Conservation (phyloP, 2,113 vertebrate genomes). For the Oryzias celebensis region DNA sequence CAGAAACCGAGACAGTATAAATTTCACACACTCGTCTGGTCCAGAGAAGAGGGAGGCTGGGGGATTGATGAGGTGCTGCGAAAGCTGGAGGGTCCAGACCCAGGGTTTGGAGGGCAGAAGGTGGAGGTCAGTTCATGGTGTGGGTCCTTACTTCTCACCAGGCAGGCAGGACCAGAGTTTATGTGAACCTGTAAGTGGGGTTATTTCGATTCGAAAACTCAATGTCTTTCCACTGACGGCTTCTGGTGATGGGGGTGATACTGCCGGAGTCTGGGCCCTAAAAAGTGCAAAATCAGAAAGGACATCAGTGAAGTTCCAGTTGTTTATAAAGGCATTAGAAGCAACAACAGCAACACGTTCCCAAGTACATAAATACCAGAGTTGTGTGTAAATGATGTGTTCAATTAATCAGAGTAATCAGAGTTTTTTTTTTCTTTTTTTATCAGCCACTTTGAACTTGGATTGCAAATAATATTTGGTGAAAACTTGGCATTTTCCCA, state of each 20-base stretch:
- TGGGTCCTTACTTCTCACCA: constrained; percentile 63
- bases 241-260: constrained; percentile 84
- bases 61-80: constrained; percentile 33
- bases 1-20: constrained; percentile 39
- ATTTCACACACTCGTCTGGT: constrained; percentile 43
- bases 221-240: constrained; percentile 84
- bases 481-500: no score
- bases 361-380: no score
- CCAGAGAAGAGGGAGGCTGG: constrained; percentile 12
- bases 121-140: constrained; percentile 58
- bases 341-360: no score
- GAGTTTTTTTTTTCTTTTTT: no score
- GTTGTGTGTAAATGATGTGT: no score
- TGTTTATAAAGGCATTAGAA: no score
- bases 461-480: no score
- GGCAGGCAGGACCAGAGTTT: constrained; percentile 44
- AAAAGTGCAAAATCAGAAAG: constrained; percentile 19
- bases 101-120: not conserved
- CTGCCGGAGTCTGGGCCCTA: constrained; percentile 86
- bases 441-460: no score
- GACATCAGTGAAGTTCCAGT: not conserved
- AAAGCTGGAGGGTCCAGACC: constrained; percentile 49
- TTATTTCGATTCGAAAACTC: constrained; percentile 41
- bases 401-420: no score
- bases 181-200: constrained; percentile 21